These are phyloP conservation scores for Oreochromis spilurus DNA, from an alignment of 2,113 vertebrate species.

Conservation along the genomic window DNA sequence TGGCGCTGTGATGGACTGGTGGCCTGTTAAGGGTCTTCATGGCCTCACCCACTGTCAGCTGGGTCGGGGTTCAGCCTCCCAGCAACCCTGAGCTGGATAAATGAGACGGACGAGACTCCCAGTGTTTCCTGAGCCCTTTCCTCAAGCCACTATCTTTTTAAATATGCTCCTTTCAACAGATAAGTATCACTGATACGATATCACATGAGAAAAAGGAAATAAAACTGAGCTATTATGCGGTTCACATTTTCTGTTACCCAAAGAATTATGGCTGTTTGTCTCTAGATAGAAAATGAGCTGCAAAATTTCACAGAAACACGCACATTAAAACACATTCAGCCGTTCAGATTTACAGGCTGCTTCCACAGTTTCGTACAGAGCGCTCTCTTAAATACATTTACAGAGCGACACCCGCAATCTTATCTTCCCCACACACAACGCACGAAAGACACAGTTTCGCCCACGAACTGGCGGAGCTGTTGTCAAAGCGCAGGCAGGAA, in stretches of 20 bases:
- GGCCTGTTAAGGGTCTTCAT: not conserved
- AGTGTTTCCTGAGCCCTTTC: not conserved
- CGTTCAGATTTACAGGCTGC: not conserved
- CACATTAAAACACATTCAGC: not conserved
- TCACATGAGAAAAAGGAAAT: not conserved
- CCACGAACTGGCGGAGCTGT: not conserved
- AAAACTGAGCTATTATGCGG: not conserved
- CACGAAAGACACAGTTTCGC: not conserved
- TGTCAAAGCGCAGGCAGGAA: slow-evolving; percentile 1
- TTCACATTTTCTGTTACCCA: not conserved
- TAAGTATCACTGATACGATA: not conserved
- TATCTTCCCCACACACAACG: not conserved
- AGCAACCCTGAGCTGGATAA: not conserved
- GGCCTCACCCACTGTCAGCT: not conserved
- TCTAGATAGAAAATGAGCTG: not conserved
- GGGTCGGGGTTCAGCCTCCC: not conserved
- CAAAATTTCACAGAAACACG: not conserved
- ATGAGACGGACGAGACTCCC: not conserved
- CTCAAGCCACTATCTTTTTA: not conserved
- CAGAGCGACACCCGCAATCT: not conserved
- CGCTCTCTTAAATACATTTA: not conserved
- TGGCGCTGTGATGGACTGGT: not conserved
- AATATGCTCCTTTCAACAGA: not conserved
- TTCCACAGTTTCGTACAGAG: not conserved
- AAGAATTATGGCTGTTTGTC: not conserved